These are phyloP conservation scores for Tetheella fluctuosa DNA, from an alignment of 2,888 invertebrate genomes.

Conservation along the genomic window DNA sequence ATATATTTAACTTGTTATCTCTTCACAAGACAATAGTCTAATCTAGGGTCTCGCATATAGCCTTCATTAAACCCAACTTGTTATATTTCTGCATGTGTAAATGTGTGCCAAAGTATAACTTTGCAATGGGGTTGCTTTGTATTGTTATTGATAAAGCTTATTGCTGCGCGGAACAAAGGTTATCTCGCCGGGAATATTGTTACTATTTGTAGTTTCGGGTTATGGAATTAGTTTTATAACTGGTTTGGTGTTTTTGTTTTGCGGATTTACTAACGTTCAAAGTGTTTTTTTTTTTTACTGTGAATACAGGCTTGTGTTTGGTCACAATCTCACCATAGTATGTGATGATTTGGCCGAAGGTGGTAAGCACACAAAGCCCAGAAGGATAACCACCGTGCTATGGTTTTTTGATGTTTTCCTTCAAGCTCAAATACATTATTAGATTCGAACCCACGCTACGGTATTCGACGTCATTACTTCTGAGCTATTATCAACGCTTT, in stretches of 20 bases:
- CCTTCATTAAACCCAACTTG: not conserved
- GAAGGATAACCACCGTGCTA: too few relatives aligned
- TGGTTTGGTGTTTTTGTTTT: not conserved
- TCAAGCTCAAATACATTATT: too few relatives aligned
- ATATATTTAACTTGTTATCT: not conserved
- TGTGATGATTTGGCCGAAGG: too few relatives aligned
- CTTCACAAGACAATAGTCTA: not conserved
- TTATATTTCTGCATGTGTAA: not conserved
- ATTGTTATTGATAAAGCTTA: slow-evolving; percentile 5
- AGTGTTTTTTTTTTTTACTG: too few relatives aligned
- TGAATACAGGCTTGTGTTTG: too few relatives aligned
- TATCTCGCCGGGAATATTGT: not conserved
- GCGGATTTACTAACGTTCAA: too few relatives aligned
- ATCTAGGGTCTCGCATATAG: not conserved
- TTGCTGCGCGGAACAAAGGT: not conserved
- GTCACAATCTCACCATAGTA: too few relatives aligned
- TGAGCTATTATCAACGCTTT: too few relatives aligned
- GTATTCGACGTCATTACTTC: too few relatives aligned
- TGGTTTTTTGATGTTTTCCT: too few relatives aligned
- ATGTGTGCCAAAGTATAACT: not conserved
- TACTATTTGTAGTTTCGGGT: not conserved
- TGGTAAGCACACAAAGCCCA: too few relatives aligned
- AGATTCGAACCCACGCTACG: too few relatives aligned
- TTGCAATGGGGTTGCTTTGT: slow-evolving; percentile 3
- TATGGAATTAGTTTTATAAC: not conserved